Base-by-base conservation (phyloP, 2,888 invertebrate genomes). In the Platycnemis pennipes region DNA sequence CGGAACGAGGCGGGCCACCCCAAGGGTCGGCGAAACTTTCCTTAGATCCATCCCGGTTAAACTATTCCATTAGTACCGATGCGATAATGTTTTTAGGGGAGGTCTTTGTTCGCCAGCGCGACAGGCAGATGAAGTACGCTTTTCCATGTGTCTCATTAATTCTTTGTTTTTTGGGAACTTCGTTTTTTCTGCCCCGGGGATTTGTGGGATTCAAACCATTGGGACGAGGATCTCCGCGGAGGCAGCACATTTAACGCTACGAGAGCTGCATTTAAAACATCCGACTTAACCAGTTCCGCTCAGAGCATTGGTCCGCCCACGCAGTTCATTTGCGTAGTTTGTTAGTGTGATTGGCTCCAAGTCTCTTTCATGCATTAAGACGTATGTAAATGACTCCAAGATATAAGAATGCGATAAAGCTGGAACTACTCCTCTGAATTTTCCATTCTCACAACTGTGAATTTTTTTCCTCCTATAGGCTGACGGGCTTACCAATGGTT, bases 31-130 rank as follows among this genome's bases (percentile, higher is more conserved):
- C n/a, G 31, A 69, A 69, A 69, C 69, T 69, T 69, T 69, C n/a
- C 31, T 69, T 69, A 69, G 69, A 69, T 31, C n/a, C 13, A 31
- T 69, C 69, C 13, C 7, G 19, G 31, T 69, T 69, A 69, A 69
- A 69, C 69, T n/a, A 69, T 69, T 69, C 69, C 69, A 69, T 69
- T 69, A 69, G 69, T 69, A 69, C 69, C 31, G 69, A 69, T 69
- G 69, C 69, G 69, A 69, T 69, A 69, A 69, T 69, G 31, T 31
- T 31, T 69, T 69, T 13, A n/a, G 69, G 69, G 69, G 69, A 69
- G 31, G 69, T 69, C 69, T 69, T 69, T 69, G 69, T 69, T 31
- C 8, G 69, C 69, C 31, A 0, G 31, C 69, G 13, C 69, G 69
- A 69, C 69, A n/a, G 31, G 7, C 8, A 31, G 69, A 69, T 69